Conservation (phyloP, 2,888 invertebrate genomes). For the Caradrina clavipalpis region DNA sequence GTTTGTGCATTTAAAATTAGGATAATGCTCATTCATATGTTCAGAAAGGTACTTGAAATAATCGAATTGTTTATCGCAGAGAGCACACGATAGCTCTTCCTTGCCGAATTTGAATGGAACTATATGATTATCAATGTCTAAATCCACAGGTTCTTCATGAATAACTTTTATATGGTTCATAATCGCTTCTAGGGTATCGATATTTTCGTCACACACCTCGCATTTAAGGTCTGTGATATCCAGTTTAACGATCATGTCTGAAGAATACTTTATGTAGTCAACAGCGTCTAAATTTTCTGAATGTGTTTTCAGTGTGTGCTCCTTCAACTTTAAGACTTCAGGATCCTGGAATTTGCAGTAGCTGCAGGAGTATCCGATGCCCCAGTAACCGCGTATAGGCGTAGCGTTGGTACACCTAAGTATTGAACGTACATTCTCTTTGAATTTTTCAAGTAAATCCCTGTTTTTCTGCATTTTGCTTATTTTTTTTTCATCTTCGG, state of each 20-base stretch:
- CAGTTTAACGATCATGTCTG: conserved; percentile 71
- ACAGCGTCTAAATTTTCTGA: conserved; percentile 52
- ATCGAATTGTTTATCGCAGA: conserved; percentile 72
- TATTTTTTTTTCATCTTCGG: not conserved
- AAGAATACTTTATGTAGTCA: conserved; percentile 64
- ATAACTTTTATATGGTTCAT: conserved; percentile 52
- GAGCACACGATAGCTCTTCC: conserved; percentile 67
- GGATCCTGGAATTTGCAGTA: conserved; percentile 71
- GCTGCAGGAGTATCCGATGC: conserved; percentile 74
- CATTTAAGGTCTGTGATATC: conserved; percentile 73
- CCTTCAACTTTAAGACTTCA: conserved; percentile 71
- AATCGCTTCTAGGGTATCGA: conserved; percentile 44
- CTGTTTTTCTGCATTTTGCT: conserved; percentile 11
- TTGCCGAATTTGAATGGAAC: conserved; percentile 65
- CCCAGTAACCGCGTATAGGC: conserved; percentile 71
- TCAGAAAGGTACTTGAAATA: conserved; percentile 74
- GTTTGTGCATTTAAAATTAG: conserved; percentile 73
- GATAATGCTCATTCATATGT: conserved; percentile 81
- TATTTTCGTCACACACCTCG: conserved; percentile 43
- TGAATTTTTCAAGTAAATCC: conserved; percentile 37
- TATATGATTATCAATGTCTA: conserved; percentile 63
- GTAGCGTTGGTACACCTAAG: conserved; percentile 75
- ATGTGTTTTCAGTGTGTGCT: conserved; percentile 72
- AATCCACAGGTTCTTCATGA: conserved; percentile 51
- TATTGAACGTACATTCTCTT: conserved; percentile 45